Percentiles rank a stretch among this genome's conserved stretches.
These are phyloP conservation scores for Drosophila subquinaria DNA, from an alignment of 2,888 invertebrate genomes.

Conservation along the genomic window DNA sequence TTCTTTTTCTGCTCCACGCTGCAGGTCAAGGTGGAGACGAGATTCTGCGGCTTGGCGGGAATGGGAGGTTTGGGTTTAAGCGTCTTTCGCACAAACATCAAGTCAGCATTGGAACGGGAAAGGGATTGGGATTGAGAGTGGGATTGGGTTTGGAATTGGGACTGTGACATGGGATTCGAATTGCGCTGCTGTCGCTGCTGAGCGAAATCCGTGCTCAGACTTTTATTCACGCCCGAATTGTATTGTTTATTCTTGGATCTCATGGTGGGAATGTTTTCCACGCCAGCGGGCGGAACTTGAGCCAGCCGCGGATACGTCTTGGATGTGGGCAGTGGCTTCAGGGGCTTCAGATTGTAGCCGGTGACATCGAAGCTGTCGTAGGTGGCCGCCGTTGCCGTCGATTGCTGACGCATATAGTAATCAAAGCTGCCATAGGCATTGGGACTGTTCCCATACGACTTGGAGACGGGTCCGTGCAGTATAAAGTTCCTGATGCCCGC, in stretches of 20 bases:
- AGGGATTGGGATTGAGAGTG: slow-evolving; percentile 4
- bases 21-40: slow-evolving; percentile 75
- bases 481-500: slow-evolving; percentile 83
- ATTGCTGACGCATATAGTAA: slow-evolving; percentile 86
- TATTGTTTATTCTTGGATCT: slow-evolving; percentile 85
- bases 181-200: slow-evolving; percentile 83
- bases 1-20: slow-evolving; percentile 67
- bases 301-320: slow-evolving; percentile 83
- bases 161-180: slow-evolving; percentile 66
- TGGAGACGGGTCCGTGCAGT: slow-evolving; percentile 86
- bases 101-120: slow-evolving; percentile 31
- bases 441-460: slow-evolving; percentile 89
- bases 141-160: slow-evolving; percentile 4
- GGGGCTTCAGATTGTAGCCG: slow-evolving; percentile 79
- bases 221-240: slow-evolving; percentile 84
- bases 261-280: slow-evolving; percentile 84
- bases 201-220: slow-evolving; percentile 85
- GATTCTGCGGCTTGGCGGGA: slow-evolving; percentile 83
- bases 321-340: slow-evolving; percentile 80
- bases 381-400: slow-evolving; percentile 38
- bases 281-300: slow-evolving; percentile 29
- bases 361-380: slow-evolving; percentile 86
- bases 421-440: slow-evolving; percentile 87
- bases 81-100: slow-evolving; percentile 75
- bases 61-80: slow-evolving; percentile 83